Evolutionary conservation across 2,797 vertebrate genomes (phyloP), one percentile per base, ranked within the genome.

Genomic region (Octomys mimax): DNA sequence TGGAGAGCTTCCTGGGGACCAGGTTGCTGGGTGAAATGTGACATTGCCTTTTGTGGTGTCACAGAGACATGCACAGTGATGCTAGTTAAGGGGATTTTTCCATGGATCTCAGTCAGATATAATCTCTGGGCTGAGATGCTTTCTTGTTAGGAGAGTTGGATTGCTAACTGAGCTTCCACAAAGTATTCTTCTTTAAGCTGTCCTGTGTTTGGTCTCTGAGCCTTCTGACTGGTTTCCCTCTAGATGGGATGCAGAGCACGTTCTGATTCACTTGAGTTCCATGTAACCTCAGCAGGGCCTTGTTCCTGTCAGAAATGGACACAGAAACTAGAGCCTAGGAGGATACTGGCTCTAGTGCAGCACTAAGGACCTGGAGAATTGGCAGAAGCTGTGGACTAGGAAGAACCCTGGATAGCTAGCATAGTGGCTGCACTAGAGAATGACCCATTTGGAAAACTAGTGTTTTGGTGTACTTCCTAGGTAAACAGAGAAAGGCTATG

Each of bases 1-100:
- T 95, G 64, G 68, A 52, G 42, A 98, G 89, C 98, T 98, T 95
- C 93, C 87, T 98, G 96, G 97, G 59, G 95, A 49, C 87, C 91
- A 98, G 95, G 26, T 80, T 81, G 5, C 66, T 82, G 33, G 49
- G 26, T 77, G 8, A 61, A 94, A 13, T 90, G 64, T 90, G 85
- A 70, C 6, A 31, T 52, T 88, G 28, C 10, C 28, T 10, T 81
- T 16, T 8, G 89, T 62, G 22, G n/a, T 91, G 5, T 96, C 62
- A 26, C 31, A 26, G 42, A 78, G 57, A 61, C 33, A 36, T 91
- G 24, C 31, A 71, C 39, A 91, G 68, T 91, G 70, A 78, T 91
- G 39, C 66, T 8, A 59, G 22, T 18, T 71, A 57, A 94, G 77
- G 77, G 13, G n/a, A 62, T 59, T 64, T 64, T 71, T 77, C 2